Percentiles rank a stretch among this genome's conserved stretches.
phyloP scores from a whole-genome alignment of 1,140 invertebrate species.

The Oncopeltus fasciatus region DNA sequence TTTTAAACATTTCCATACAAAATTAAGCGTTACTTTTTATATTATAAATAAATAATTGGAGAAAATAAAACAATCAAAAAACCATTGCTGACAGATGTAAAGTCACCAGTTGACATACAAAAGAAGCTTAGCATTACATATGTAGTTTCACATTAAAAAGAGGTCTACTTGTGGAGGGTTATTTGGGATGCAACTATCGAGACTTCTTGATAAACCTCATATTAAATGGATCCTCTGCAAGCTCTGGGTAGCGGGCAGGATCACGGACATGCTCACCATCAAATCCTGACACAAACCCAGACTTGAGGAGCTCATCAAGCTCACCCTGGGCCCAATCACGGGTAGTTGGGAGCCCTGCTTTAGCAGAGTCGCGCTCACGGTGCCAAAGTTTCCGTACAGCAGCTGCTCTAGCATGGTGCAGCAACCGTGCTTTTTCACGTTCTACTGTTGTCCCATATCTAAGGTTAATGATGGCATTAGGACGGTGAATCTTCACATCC shows the following conservation, averaged over 20 bases:
- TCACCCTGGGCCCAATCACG: slow-evolving; percentile 47
- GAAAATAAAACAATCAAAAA: no score
- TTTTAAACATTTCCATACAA: no score
- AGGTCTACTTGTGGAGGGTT: no score
- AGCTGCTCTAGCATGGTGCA: slow-evolving; percentile 73
- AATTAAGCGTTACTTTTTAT: no score
- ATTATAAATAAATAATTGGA: no score
- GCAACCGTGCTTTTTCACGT: slow-evolving; percentile 69
- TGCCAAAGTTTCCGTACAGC: slow-evolving; percentile 85
- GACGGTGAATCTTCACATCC: slow-evolving; percentile 74
- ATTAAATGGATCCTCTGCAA: slow-evolving; percentile 91
- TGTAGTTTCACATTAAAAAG: no score
- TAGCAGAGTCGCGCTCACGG: slow-evolving; percentile 67
- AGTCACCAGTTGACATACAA: no score
- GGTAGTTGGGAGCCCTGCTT: slow-evolving; percentile 61
- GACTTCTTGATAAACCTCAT: slow-evolving; percentile 70
- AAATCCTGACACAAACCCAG: slow-evolving; percentile 65
- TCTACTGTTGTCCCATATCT: slow-evolving; percentile 79
- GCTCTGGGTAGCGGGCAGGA: slow-evolving; percentile 71
- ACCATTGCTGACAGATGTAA: no score
- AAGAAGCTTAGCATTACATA: no score
- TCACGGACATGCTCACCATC: slow-evolving; percentile 84
- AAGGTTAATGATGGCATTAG: slow-evolving; percentile 65
- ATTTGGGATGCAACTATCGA: slow-evolving; percentile 19
- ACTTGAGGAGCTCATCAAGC: slow-evolving; percentile 73